Evolutionary conservation across 2,797 vertebrate species (phyloP), one percentile per base, ranked within the genome.

Genomic region (Mus spretus): DNA sequence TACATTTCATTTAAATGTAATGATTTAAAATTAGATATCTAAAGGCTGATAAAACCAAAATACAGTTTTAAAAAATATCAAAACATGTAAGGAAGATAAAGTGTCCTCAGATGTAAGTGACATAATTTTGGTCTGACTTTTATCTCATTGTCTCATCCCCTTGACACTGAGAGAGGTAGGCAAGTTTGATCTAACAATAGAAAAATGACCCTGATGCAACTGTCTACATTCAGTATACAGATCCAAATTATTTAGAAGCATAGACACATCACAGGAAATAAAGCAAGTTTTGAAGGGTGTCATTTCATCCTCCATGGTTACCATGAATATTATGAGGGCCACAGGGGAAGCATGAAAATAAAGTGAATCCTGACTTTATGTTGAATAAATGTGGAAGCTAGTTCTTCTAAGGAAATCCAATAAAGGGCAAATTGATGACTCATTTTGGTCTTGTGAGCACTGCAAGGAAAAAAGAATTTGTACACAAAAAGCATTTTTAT

Each of bases 1-100:
- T 61, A 3, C 3, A 81, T 89, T 97, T 95, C 2, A 72, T 84
- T 93, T 70, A 67, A 34, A 74, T 65, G 79, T 44, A 80, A 37
- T 82, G 13, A 10, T 26, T 89, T 90, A 55, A 50, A 72, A 83
- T 80, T 63, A 28, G 65, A n/a, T 94, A 80, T 72, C 28, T 92
- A 74, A 80, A 89, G 10, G 83, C 67, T 12, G 84, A 87, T 65
- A 67, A 89, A 86, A 24, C 3, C 19, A 26, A 93, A 93, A n/a
- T 50, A 86, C 0, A 59, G n/a, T 72, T 77, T 37, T 89, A 89
- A 84, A 80, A 75, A 22, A n/a, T 57, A 5, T 75, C 28, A 74
- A 77, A 75, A 74, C 40, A 4, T 50, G 20, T 77, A 19, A 91
- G 19, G 26, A 75, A 80, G 59, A 24, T 65, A 26, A 65, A 92